Evolutionary conservation across 1,140 invertebrate species (phyloP).

Genomic region (Solenopsis fugax): DNA sequence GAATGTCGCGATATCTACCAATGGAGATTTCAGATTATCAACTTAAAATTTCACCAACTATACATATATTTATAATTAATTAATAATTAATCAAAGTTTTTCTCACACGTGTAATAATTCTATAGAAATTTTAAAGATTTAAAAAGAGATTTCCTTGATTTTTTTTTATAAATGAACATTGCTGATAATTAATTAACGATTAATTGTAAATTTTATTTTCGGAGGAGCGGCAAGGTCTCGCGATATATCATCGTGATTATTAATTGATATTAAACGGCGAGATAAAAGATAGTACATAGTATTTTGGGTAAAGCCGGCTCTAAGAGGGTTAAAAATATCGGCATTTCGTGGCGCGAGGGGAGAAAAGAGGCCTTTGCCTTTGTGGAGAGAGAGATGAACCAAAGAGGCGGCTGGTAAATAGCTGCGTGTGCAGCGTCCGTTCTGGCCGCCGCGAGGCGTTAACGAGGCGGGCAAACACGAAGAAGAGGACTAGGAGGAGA

Average conservation of each 20-base stretch:
- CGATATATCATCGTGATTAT: neutral
- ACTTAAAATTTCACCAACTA: slow-evolving; percentile 2
- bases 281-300: neutral
- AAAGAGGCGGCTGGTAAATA: slow-evolving; percentile 75
- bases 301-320: slow-evolving; percentile 34
- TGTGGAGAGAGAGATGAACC: slow-evolving; percentile 54
- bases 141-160: neutral
- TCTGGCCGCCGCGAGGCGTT: slow-evolving; percentile 79
- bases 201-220: neutral
- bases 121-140: neutral
- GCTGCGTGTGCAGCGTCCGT: slow-evolving; percentile 76
- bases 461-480: slow-evolving; percentile 81
- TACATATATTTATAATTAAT: neutral
- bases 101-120: neutral
- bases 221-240: neutral
- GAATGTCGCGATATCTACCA: slow-evolving; percentile 2
- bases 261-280: slow-evolving; percentile 2
- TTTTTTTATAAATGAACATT: neutral
- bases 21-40: slow-evolving; percentile 20
- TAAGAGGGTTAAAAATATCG: slow-evolving; percentile 62
- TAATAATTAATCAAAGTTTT: neutral
- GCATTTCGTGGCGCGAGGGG: slow-evolving; percentile 29
- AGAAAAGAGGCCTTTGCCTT: slow-evolving; percentile 64
- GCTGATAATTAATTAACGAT: slow-evolving; percentile 6
- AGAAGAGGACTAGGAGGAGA: slow-evolving; percentile 76